Conservation (phyloP, 2,113 vertebrate species). For the Antennarius striatus region DNA sequence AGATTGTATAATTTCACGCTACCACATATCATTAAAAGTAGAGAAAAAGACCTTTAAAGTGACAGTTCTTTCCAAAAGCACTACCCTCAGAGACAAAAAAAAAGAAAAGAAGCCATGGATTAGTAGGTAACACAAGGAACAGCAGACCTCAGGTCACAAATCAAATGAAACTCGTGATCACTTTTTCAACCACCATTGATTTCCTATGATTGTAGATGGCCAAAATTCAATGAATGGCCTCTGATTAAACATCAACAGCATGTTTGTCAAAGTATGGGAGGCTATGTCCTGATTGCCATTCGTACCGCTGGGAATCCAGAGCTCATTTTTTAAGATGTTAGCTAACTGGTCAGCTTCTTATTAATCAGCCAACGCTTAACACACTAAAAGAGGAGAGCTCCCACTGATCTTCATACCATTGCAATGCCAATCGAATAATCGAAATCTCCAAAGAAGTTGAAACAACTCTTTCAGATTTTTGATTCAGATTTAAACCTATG, state of each 20-base stretch:
- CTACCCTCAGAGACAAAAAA: conserved; percentile 1
- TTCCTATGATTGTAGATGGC: conserved; percentile 54
- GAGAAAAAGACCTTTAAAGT: too few species aligned
- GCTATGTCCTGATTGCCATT: conserved; percentile 40
- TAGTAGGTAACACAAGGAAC: conserved; percentile 28
- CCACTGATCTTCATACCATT: conserved; percentile 2
- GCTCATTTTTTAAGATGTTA: conserved; percentile 47
- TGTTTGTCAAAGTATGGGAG: conserved; percentile 52
- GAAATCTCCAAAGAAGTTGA: too few species aligned
- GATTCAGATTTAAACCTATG: too few species aligned
- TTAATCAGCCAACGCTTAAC: conserved; percentile 30
- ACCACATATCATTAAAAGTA: conserved; percentile 57
- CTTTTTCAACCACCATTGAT: conserved; percentile 75
- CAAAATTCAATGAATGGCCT: conserved; percentile 49
- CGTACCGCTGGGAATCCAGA: conserved; percentile 43
- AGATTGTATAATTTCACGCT: conserved; percentile 66
- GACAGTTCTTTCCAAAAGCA: conserved; percentile 13
- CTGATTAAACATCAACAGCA: conserved; percentile 72
- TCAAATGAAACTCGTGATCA: conserved; percentile 71
- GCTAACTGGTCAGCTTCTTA: conserved; percentile 29
- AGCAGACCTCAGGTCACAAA: conserved; percentile 61
- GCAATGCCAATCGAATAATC: too few species aligned
- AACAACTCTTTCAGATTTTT: too few species aligned
- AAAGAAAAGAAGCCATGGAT: conserved; percentile 17
- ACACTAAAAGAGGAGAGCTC: not conserved